Evolutionary conservation across 2,888 invertebrate species (phyloP), one percentile per base, ranked within the genome.

Genomic region (Nomada ruficornis): DNA sequence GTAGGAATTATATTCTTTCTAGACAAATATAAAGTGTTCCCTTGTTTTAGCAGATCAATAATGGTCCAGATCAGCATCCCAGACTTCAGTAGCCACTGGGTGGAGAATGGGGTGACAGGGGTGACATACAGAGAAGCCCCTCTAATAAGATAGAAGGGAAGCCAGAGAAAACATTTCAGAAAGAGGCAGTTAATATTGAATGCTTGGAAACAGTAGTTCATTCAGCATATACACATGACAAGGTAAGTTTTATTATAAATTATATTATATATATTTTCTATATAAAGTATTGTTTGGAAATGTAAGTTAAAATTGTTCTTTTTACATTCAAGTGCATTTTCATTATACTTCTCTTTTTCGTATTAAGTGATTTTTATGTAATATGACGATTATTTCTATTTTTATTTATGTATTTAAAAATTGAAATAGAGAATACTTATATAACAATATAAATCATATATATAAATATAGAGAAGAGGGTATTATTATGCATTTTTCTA

Each of bases 11-110:
- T 54, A 55, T 26, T 57, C 36, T 57, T 69, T 63, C 1, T 50
- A 23, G 26, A 69, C 54, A 64, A 59, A 72, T 71, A 47, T 68
- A 67, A 76, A 76, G 26, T 63, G 72, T 80, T 54, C 59, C 55
- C 74, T 55, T 75, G 64, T 80, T 82, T 82, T 78, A 79, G 74
- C 73, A 90, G 86, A 92, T 92, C 92, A 92, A 92, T 92, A 93
- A 92, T 90, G 93, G 91, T 93, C 91, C 92, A 86, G 88, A 89
- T 91, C 92, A 93, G 92, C 92, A 91, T 93, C 92, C 90, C 91
- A 85, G 88, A 88, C 80, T 83, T 89, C 85, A 82, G 88, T 85
- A 83, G 87, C 90, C 82, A 88, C 74, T 80, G 86, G 89, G 88
- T 78, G 78, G 79, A 82, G 84, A 82, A 84, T 85, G 74, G 86